Percentiles rank a stretch among this genome's conserved stretches.
Conservation (phyloP, 2,113 vertebrate genomes). For the Myiopsitta monachus region DNA sequence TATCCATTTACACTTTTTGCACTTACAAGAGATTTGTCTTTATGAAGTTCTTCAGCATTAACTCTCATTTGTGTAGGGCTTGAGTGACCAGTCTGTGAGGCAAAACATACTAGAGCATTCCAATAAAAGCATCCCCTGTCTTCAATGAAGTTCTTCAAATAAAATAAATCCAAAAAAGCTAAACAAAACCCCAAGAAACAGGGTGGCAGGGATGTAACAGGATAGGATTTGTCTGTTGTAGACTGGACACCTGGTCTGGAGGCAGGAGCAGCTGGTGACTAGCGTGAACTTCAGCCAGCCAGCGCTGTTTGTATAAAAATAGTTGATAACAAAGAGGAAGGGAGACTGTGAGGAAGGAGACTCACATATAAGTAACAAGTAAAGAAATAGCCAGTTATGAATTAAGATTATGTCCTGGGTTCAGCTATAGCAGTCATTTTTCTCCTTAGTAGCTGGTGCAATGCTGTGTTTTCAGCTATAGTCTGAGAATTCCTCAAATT, state of each 20-base stretch:
- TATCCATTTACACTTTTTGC: too few species aligned
- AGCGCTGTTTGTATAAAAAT: background rate
- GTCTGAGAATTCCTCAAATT: background rate
- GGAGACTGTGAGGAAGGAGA: background rate
- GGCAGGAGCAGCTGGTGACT: background rate
- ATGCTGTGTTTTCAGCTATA: background rate
- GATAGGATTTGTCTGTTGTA: background rate
- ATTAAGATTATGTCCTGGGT: background rate
- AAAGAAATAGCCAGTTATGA: background rate
- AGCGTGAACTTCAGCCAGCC: background rate
- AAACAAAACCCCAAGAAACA: too few species aligned
- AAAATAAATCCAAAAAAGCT: too few species aligned
- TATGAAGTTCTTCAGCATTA: too few species aligned
- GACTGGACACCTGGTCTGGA: background rate
- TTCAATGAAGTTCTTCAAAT: too few species aligned
- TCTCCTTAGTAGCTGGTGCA: background rate
- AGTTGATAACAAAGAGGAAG: background rate
- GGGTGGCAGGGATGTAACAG: too few species aligned
- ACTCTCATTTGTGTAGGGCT: too few species aligned
- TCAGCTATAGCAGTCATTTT: background rate
- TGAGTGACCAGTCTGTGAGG: too few species aligned
- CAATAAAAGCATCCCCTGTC: too few species aligned
- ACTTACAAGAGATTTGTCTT: too few species aligned
- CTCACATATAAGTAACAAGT: rapidly evolving
- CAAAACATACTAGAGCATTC: too few species aligned